A percentile compares a stretch with the other conserved stretches of the same genome.
phyloP scores from a whole-genome alignment of 2,888 invertebrate species.

The Eustalomyia histrio region DNA sequence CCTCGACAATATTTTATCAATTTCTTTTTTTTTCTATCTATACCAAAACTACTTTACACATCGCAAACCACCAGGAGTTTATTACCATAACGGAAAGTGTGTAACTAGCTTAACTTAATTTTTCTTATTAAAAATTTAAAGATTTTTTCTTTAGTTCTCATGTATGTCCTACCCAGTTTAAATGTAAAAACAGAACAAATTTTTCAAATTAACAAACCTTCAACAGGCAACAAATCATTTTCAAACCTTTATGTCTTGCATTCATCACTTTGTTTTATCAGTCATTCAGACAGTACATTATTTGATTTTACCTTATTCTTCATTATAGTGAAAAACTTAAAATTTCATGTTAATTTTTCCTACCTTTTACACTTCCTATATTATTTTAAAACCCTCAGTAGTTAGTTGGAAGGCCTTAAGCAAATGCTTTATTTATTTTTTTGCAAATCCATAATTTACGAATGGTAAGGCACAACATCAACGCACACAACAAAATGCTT shows the following conservation, averaged over 20 bases:
- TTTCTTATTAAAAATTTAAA: too few species aligned
- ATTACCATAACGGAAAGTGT: too few species aligned
- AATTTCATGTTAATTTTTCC: slow-evolving; percentile 11
- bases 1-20: too few species aligned
- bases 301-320: background rate
- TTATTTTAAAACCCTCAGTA: slow-evolving; percentile 10
- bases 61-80: too few species aligned
- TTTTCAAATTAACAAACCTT: background rate
- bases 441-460: slow-evolving; percentile 38
- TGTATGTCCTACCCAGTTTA: background rate
- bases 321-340: background rate
- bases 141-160: background rate
- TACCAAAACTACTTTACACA: too few species aligned
- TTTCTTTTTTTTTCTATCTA: too few species aligned
- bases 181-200: background rate
- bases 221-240: slow-evolving; percentile 15
- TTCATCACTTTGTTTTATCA: slow-evolving; percentile 1
- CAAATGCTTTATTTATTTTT: slow-evolving; percentile 1
- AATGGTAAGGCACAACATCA: slow-evolving; percentile 12
- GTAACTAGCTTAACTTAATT: too few species aligned
- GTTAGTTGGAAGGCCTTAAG: slow-evolving; percentile 38
- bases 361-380: slow-evolving; percentile 5
- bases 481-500: slow-evolving; percentile 15
- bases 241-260: background rate
- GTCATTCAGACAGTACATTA: background rate